phyloP scores from a whole-genome alignment of 2,797 vertebrate genomes.

The Scarus forsteni region DNA sequence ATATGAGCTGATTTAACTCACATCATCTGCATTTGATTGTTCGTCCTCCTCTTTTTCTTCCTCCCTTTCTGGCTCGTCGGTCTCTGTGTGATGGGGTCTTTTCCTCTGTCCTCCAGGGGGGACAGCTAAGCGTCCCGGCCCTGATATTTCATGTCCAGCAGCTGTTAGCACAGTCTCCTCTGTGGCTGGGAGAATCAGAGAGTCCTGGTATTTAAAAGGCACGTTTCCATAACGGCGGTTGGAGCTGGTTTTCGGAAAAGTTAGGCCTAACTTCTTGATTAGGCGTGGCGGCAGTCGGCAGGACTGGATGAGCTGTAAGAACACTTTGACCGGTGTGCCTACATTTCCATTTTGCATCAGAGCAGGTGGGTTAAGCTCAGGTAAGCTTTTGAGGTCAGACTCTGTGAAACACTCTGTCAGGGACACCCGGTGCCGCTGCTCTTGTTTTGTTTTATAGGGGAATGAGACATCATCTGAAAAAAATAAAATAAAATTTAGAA shows the following conservation, averaged over 20 bases:
- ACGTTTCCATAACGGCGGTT: constrained; percentile 93
- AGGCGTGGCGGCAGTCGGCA: constrained; percentile 92
- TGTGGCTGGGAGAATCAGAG: constrained; percentile 65
- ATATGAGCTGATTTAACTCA: constrained; percentile 74
- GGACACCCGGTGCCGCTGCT: constrained; percentile 72
- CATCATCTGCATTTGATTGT: constrained; percentile 87
- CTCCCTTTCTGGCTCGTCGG: constrained; percentile 33
- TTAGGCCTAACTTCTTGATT: constrained; percentile 91
- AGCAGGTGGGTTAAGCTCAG: constrained; percentile 92
- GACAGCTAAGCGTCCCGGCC: constrained; percentile 60
- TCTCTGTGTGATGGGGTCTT: constrained; percentile 27
- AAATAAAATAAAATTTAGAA: not conserved
- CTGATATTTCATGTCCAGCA: constrained; percentile 84
- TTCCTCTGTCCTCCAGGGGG: not conserved
- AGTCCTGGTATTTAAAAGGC: constrained; percentile 88
- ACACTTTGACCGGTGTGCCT: constrained; percentile 90
- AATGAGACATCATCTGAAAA: constrained; percentile 78
- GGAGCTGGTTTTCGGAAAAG: constrained; percentile 90
- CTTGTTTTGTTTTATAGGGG: constrained; percentile 83
- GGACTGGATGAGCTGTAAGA: constrained; percentile 92
- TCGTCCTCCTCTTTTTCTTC: constrained; percentile 77
- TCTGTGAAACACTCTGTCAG: constrained; percentile 81
- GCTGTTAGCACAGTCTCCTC: constrained; percentile 91
- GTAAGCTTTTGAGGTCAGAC: constrained; percentile 84
- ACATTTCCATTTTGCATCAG: constrained; percentile 95